Base-by-base conservation (phyloP, 2,113 vertebrate species). In the Stigmatopora nigra region DNA sequence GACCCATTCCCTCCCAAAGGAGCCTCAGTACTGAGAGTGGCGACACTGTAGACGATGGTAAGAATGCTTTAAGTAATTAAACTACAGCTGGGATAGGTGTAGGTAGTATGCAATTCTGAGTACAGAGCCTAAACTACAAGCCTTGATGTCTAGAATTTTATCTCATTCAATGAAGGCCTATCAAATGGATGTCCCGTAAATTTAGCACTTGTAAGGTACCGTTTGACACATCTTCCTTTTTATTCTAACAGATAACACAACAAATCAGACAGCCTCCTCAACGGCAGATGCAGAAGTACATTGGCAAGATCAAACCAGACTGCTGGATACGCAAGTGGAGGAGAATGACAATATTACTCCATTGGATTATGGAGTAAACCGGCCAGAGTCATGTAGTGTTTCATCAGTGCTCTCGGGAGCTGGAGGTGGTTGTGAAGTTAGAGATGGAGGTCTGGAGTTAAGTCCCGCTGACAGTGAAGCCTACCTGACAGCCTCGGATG, bases 401-500 rank as follows among this genome's bases (percentile, higher is more conserved):
- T 86, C 85, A 0, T 92, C 92, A 0, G 86, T 88, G 4, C 83
- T 92, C 25, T 93, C 93, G 61, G 91, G 89, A 31, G 87, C 90
- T 0, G 70, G 76, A 16, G 71, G 77, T 25, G 53, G 19, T 6
- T 44, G 51, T 0, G 91, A 93, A 70, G 90, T 89, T 58, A 89
- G 86, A 77, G 91, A 90, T 44, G 91, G 91, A 0, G 70, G 88
- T 0, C 68, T 79, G 31, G 79, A 73, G 59, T 88, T 89, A 67
- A 90, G 91, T 74, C 91, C 90, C 31, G 78, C 90, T 45, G 89
- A 88, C 35, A 95, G 94, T 10, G 94, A 98, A 71, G 89, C 90
- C 44, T 95, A 93, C 79, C 84, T 94, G 79, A 95, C 95, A 0
- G 92, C 94, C 2, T 97, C 95, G 0, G 95, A 98, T 14, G 95